Evolutionary conservation across 2,113 vertebrate species (phyloP).

Genomic region (Xyrauchen texanus): DNA sequence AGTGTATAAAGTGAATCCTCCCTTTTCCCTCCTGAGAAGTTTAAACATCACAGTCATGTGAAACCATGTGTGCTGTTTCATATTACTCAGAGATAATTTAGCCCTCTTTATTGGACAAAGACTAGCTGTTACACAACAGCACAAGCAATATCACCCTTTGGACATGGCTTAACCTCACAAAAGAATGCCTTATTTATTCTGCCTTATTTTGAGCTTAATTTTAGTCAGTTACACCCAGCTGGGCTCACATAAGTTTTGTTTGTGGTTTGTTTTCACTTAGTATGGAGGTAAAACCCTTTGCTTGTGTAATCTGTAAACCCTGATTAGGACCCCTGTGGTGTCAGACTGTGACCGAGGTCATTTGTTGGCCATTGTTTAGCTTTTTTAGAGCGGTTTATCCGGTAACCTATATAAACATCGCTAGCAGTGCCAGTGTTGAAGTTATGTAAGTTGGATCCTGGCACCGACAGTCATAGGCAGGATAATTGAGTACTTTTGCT

Average conservation of each 20-base stretch:
- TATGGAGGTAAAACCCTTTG: background rate
- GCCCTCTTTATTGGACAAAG: slow-evolving; percentile 14
- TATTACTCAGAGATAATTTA: slow-evolving; percentile 20
- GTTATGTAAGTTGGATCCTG: slow-evolving; percentile 39
- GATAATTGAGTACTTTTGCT: slow-evolving; percentile 19
- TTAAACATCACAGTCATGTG: slow-evolving; percentile 21
- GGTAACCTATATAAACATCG: slow-evolving; percentile 24
- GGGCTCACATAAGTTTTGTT: background rate
- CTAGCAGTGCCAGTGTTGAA: slow-evolving; percentile 3
- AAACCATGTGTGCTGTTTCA: slow-evolving; percentile 31
- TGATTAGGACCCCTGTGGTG: slow-evolving; percentile 4
- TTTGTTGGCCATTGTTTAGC: background rate
- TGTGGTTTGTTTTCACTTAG: slow-evolving; percentile 19
- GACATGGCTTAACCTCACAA: background rate
- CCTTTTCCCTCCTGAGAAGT: background rate
- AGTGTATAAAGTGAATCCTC: slow-evolving; percentile 23
- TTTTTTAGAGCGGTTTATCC: slow-evolving; percentile 21
- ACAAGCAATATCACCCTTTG: background rate
- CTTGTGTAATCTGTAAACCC: slow-evolving; percentile 30
- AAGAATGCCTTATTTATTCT: background rate
- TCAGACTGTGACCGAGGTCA: slow-evolving; percentile 19
- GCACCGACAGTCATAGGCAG: background rate
- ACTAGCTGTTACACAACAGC: slow-evolving; percentile 32
- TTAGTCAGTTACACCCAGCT: slow-evolving; percentile 21
- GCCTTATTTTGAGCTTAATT: background rate